These are phyloP conservation scores for Amblyopsis rosae DNA, from an alignment of 2,113 vertebrate species.

Conservation along the genomic window DNA sequence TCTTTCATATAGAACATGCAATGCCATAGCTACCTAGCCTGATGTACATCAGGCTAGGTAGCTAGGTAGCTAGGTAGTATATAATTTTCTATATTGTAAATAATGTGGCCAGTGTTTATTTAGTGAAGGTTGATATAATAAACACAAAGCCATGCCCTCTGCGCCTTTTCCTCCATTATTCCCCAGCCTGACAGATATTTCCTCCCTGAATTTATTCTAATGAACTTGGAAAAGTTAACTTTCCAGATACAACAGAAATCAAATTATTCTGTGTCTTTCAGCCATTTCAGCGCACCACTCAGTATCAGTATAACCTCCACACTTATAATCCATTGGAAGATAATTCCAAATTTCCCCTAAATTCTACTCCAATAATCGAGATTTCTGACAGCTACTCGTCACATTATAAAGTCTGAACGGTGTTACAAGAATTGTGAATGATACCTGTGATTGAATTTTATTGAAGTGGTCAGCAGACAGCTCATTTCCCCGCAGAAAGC, in stretches of 20 bases:
- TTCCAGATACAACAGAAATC: slow-evolving; percentile 59
- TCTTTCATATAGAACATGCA: no score
- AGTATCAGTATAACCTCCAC: slow-evolving; percentile 45
- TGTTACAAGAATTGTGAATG: slow-evolving; percentile 70
- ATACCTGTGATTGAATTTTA: slow-evolving; percentile 69
- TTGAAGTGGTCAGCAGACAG: slow-evolving; percentile 72
- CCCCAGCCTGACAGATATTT: neutral
- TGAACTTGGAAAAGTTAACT: slow-evolving; percentile 63
- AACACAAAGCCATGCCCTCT: slow-evolving; percentile 4
- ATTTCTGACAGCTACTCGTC: slow-evolving; percentile 70
- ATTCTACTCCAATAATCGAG: slow-evolving; percentile 62
- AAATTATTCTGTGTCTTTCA: slow-evolving; percentile 48
- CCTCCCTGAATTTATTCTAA: slow-evolving; percentile 41
- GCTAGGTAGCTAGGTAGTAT: no score
- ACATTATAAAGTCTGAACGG: slow-evolving; percentile 74
- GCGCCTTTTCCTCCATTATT: slow-evolving; percentile 20
- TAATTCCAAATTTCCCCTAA: slow-evolving; percentile 46
- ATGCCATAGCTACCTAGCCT: no score
- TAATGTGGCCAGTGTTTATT: neutral
- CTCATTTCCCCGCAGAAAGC: slow-evolving; percentile 68
- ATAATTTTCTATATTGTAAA: neutral
- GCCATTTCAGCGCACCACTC: slow-evolving; percentile 44
- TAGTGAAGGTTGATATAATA: slow-evolving; percentile 1
- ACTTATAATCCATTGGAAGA: slow-evolving; percentile 61
- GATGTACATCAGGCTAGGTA: neutral